Evolutionary conservation across 2,888 invertebrate species (phyloP).

Genomic region (Phymatocera aterrima): DNA sequence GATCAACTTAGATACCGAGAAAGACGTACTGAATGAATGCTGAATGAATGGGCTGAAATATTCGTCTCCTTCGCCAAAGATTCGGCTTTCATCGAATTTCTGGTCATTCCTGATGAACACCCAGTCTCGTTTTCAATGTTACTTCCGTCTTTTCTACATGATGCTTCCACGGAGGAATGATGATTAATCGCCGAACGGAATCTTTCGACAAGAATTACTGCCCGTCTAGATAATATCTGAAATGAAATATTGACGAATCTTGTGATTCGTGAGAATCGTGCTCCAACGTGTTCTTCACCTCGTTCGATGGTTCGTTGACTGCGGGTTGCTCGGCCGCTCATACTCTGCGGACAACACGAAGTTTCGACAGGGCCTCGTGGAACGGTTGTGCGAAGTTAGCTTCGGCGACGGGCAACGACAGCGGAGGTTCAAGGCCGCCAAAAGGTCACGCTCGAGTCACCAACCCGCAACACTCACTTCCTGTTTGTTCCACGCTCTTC

Average conservation of each 20-base stretch:
- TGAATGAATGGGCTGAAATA: too few relatives aligned
- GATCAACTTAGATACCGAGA: too few relatives aligned
- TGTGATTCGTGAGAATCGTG: not conserved
- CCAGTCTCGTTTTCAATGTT: too few relatives aligned
- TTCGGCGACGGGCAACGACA: conserved; percentile 17
- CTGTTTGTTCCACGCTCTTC: not conserved
- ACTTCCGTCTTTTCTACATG: too few relatives aligned
- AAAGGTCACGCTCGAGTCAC: conserved; percentile 43
- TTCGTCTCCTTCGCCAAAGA: too few relatives aligned
- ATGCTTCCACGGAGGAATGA: too few relatives aligned
- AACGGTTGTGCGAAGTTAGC: conserved; percentile 11
- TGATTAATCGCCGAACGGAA: too few relatives aligned
- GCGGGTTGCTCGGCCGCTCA: not conserved
- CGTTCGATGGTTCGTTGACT: conserved; percentile 24
- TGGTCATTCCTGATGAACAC: not conserved
- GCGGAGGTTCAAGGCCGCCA: conserved; percentile 36
- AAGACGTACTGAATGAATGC: too few relatives aligned
- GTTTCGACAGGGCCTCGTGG: conserved; percentile 17
- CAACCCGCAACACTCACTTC: conserved; percentile 9
- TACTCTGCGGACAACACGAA: not conserved
- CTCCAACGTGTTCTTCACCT: not conserved
- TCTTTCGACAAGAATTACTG: not conserved
- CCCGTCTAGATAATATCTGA: not conserved
- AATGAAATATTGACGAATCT: not conserved
- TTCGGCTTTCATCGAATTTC: too few relatives aligned